These are phyloP conservation scores for Drosophila arawakana DNA, from an alignment of 1,140 invertebrate species.

Conservation along the genomic window DNA sequence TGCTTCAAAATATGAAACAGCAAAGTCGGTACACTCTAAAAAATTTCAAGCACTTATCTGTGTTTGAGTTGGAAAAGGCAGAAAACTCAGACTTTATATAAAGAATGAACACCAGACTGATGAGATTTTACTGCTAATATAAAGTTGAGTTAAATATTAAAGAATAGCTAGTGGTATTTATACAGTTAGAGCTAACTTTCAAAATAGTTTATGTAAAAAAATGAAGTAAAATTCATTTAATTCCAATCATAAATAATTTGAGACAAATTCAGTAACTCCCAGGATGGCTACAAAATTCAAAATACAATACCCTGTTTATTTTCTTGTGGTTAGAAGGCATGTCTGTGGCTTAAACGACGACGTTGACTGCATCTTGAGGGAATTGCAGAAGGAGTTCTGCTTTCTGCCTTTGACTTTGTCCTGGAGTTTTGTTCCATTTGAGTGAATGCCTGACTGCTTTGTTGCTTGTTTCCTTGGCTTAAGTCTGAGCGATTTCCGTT, in stretches of 20 bases:
- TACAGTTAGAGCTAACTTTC: no score
- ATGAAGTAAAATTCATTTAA: no score
- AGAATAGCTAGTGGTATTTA: no score
- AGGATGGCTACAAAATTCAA: no score
- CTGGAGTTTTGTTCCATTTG: slow-evolving; percentile 47
- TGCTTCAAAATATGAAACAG: slow-evolving; percentile 33
- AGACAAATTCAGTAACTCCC: no score
- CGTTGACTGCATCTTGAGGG: slow-evolving; percentile 47
- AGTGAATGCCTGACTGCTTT: slow-evolving; percentile 2
- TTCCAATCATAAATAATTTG: no score
- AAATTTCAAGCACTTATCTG: background rate
- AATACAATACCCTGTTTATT: slow-evolving; percentile 19
- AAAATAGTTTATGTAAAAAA: no score
- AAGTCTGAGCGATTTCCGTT: slow-evolving; percentile 40
- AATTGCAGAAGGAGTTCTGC: slow-evolving; percentile 39
- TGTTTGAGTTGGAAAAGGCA: background rate
- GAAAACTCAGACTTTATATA: no score
- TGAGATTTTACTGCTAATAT: no score
- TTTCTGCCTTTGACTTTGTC: slow-evolving; percentile 59
- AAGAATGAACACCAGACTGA: no score
- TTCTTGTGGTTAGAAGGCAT: slow-evolving; percentile 3
- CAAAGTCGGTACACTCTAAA: background rate
- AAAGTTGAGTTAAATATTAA: no score
- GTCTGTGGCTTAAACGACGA: slow-evolving; percentile 40
- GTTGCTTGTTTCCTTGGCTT: slow-evolving; percentile 17